A percentile compares a stretch with the other conserved stretches of the same genome.
phyloP scores from a whole-genome alignment of 1,140 invertebrate species.

The Nymphalis io region DNA sequence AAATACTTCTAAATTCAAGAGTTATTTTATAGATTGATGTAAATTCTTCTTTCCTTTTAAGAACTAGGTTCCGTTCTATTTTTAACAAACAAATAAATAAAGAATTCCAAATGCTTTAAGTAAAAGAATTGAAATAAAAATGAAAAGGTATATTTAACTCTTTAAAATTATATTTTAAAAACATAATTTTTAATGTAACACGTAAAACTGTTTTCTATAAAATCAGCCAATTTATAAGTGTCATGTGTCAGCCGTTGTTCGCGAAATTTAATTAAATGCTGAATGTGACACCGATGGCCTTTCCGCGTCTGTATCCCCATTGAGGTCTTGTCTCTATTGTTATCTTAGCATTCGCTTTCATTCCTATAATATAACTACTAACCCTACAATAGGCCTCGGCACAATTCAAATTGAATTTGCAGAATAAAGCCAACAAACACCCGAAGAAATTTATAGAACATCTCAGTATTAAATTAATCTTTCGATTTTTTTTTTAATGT shows the following conservation, averaged over 20 bases:
- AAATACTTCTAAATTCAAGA: too few species aligned
- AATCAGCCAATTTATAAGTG: slow-evolving; percentile 8
- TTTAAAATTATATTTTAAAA: too few species aligned
- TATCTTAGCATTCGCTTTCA: slow-evolving; percentile 22
- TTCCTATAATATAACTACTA: slow-evolving; percentile 1
- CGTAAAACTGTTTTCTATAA: not conserved
- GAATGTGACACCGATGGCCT: slow-evolving; percentile 19
- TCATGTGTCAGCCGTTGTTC: slow-evolving; percentile 29
- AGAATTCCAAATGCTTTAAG: too few species aligned
- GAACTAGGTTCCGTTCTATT: too few species aligned
- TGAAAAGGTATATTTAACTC: too few species aligned
- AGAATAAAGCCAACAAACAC: not conserved
- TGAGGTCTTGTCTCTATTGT: slow-evolving; percentile 25
- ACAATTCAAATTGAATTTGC: slow-evolving; percentile 8
- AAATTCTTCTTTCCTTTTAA: too few species aligned
- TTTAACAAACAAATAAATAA: too few species aligned
- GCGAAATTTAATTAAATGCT: slow-evolving; percentile 38
- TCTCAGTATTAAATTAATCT: not conserved
- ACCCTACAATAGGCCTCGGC: slow-evolving; percentile 4
- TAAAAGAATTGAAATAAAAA: too few species aligned
- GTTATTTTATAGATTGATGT: too few species aligned
- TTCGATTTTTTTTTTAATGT: not conserved
- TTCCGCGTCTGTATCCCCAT: slow-evolving; percentile 26
- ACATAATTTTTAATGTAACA: too few species aligned
- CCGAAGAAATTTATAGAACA: too few species aligned